Evolutionary conservation across 1,140 invertebrate species (phyloP), one percentile per base, ranked within the genome.

Genomic region (Amyelois transitella): DNA sequence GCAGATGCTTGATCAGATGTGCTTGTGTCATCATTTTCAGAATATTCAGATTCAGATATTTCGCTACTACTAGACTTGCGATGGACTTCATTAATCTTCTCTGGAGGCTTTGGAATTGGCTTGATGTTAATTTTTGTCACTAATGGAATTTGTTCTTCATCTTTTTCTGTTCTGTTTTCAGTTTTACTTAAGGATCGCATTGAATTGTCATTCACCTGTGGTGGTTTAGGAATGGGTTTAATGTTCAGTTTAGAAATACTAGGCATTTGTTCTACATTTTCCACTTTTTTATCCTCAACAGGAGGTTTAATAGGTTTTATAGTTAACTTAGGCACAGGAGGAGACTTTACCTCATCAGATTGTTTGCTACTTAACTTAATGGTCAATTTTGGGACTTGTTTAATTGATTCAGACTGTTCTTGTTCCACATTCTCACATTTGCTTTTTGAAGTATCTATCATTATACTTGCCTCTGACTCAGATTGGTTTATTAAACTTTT

Each of bases 11-110:
- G 81, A 58, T 86, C 83, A 38, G 86, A 87, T 44, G 84, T 86
- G 60, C 82, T 87, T 48, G 72, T 82, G 58, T 88, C 82, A 81
- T 89, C 87, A 81, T 87, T 89, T 75, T 89, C 86, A 28, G 87
- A 89, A 66, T 72, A 82, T 72, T 89, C 87, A 7, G 86, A 88
- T 72, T 89, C 87, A 22, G 87, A 89, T 66, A 89, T 82, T 73
- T 89, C 87, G 77, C 87, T 89, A 47, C 86, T 88, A 59, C 87
- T 88, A n/a, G 86, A 88, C 66, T 84, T 85, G 43, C 81, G 61
- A 54, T 85, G 79, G 28, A 76, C 59, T 60, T 81, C 79, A 74
- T 87, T 81, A 20, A 86, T 76, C 64, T 82, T 86, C 53, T 88
- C 87, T 52, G 82, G 69, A 47, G 77, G 75, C 62, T 77, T 88